These are phyloP conservation scores for Monodelphis domestica DNA, from an alignment of 2,797 vertebrate genomes.

Conservation along the genomic window DNA sequence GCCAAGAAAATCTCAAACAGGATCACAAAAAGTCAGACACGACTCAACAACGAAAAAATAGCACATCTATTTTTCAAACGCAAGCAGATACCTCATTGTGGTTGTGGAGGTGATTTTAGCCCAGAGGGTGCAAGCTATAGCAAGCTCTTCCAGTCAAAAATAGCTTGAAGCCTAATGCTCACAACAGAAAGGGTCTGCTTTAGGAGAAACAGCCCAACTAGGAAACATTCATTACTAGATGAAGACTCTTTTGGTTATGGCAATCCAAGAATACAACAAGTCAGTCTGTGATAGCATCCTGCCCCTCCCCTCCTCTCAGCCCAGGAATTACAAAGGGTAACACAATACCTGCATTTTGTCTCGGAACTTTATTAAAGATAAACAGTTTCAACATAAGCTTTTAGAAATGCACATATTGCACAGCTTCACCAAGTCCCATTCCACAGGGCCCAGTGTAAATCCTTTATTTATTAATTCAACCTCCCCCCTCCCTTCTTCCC, in stretches of 20 bases:
- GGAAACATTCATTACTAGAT: not conserved
- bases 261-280: not conserved
- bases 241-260: not conserved
- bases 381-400: not conserved
- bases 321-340: not conserved
- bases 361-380: not conserved
- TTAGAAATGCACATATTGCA: not conserved
- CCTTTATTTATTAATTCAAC: not conserved
- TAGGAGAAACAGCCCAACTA: not conserved
- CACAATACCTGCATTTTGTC: not conserved
- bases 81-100: too few relatives aligned
- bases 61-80: too few relatives aligned
- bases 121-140: too few relatives aligned
- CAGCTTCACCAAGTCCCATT: not conserved
- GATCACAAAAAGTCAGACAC: too few relatives aligned
- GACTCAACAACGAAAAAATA: too few relatives aligned
- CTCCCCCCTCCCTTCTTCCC: not conserved
- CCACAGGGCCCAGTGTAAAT: not conserved
- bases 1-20: too few relatives aligned
- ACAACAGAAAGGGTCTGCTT: not conserved
- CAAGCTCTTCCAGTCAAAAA: too few relatives aligned
- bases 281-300: not conserved
- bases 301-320: too few relatives aligned
- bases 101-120: too few relatives aligned
- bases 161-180: too few relatives aligned